These are phyloP conservation scores for Schizopygopsis pylzovi DNA, from an alignment of 2,797 vertebrate genomes.

Conservation along the genomic window DNA sequence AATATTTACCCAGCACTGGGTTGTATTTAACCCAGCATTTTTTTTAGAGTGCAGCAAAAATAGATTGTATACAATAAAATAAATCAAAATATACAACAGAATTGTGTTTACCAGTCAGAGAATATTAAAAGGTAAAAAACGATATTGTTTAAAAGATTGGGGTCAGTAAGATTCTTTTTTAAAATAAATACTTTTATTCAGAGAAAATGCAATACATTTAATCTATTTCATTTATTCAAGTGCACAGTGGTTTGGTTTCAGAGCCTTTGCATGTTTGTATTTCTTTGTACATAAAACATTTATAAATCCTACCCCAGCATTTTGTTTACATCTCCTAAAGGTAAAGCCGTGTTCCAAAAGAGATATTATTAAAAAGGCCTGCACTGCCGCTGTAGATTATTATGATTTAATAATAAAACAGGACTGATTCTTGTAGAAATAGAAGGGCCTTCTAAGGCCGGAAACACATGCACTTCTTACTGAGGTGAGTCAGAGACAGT, in stretches of 20 bases:
- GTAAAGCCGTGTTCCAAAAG: background rate
- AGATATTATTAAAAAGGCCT: background rate
- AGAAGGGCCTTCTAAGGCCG: background rate
- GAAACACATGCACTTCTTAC: background rate
- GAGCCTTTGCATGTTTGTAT: background rate
- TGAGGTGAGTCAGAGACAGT: background rate
- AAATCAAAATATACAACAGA: too few relatives aligned
- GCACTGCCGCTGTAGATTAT: background rate
- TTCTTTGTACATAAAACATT: background rate
- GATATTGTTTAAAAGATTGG: background rate
- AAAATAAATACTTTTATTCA: too few relatives aligned
- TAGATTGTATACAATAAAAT: too few relatives aligned
- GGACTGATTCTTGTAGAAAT: background rate
- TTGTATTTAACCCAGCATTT: too few relatives aligned
- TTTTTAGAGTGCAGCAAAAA: too few relatives aligned
- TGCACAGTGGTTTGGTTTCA: background rate
- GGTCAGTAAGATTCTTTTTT: too few relatives aligned
- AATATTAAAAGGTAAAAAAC: background rate
- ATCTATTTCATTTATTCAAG: background rate
- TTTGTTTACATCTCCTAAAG: background rate
- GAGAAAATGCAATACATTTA: too few relatives aligned
- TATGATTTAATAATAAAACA: background rate
- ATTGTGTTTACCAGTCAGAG: background rate
- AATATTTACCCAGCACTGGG: too few relatives aligned
- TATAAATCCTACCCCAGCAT: background rate